Conservation (phyloP, 2,888 invertebrate genomes). For the Lasioglossum villosulum region DNA sequence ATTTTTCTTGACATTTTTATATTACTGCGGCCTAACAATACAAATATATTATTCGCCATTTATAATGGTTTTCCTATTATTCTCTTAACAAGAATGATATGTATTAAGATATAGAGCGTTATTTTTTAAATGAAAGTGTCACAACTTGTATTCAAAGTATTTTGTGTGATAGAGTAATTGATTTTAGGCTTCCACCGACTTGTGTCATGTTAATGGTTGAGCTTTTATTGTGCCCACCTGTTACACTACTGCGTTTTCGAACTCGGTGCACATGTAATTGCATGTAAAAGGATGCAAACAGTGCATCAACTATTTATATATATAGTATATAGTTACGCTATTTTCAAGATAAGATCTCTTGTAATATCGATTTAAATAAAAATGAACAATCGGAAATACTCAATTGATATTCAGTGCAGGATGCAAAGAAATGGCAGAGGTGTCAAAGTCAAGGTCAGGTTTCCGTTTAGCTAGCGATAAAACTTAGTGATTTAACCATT, state of each 20-base stretch:
- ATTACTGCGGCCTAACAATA: constrained; percentile 10
- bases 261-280: background rate
- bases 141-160: background rate
- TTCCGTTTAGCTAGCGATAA: background rate
- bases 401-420: background rate
- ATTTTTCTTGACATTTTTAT: background rate
- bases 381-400: constrained; percentile 9
- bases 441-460: background rate
- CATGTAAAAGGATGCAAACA: background rate
- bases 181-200: constrained; percentile 8
- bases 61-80: background rate
- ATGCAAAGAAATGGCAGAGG: background rate
- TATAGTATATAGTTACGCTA: background rate
- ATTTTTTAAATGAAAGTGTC: background rate
- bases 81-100: background rate
- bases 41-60: background rate
- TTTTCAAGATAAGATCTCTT: constrained; percentile 7
- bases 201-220: constrained; percentile 1
- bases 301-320: background rate
- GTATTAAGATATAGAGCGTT: background rate
- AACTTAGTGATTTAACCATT: background rate
- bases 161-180: background rate
- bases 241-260: constrained; percentile 15
- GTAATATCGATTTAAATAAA: constrained; percentile 15
- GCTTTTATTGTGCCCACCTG: constrained; percentile 29